Base-by-base conservation (phyloP, 2,797 vertebrate genomes). In the Pseudochirops cupreus region DNA sequence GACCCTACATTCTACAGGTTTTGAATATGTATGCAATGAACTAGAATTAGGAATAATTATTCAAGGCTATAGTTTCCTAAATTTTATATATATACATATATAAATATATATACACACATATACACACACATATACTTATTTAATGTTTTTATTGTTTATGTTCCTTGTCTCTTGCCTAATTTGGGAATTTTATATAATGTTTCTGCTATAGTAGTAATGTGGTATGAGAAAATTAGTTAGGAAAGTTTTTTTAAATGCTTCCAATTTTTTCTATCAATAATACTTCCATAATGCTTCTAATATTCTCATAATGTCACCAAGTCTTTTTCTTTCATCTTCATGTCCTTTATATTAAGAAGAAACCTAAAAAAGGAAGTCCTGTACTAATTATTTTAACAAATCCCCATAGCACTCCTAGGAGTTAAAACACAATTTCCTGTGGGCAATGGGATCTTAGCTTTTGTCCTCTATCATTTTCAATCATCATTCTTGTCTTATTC, bases 301-400 rank as follows among this genome's bases (percentile, higher is more conserved):
- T 89, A 58, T 59, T 46, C 92, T n/a, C 54, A 50, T 24, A 94
- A 1, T 55, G 90, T 24, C 33, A 96, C 67, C n/a, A 58, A 91
- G 93, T 46, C 5, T 28, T 96, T 52, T 96, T n/a, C 26, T 33
- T 53, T 24, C 95, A 92, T 95, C 82, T 95, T 57, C 90, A 95
- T 18, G 18, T 39, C 57, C 54, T 39, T 59, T 87, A 94, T 94
- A 74, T 92, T 39, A 92, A 94, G 29, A 94, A 94, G 67, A 94
- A 67, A 92, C 31, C 94, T 62, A 95, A 93, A 98, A 93, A 2
- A 67, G 92, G 91, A 94, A 95, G 18, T 93, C 93, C 10, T 29
- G 31, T 91, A 57, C 46, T 92, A 94, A 95, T 96, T 94, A 87
- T 62, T 89, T n/a, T 39, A 52, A 93, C 11, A 93, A 96, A 94